Base-by-base conservation (phyloP, 1,140 invertebrate species). In the Sinella curviseta region DNA sequence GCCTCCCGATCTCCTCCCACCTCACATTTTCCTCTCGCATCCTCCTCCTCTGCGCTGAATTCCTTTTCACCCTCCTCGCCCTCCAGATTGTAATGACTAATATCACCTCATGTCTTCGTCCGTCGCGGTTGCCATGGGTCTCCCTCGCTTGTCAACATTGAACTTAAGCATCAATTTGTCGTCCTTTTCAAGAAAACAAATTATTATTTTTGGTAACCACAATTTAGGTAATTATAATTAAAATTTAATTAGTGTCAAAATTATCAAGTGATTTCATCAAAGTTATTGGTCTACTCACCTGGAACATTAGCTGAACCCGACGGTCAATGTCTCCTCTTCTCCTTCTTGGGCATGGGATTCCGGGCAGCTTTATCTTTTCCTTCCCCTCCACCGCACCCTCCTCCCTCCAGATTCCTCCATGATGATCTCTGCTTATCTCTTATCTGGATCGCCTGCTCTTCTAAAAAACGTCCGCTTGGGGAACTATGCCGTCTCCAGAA, bases 301-400 rank as follows among this genome's bases (percentile, higher is more conserved):
- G 92, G 85, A 99, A 97, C 94, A 99, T 97, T 76, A 92, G 91
- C 86, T 96, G 89, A 87, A 99, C 99, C 35, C 98, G 89, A 87
- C 95, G 94, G 85, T 99, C 98, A 82, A 99, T 95, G 88, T 96
- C 95, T 8, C 99, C 92, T 90, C 97, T 98, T 2, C 91, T 89
- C 85, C 97, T 91, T 84, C 60, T 80, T n/a, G n/a, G n/a, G n/a
- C n/a, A n/a, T n/a, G n/a, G n/a, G n/a, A n/a, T n/a, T n/a, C n/a
- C n/a, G n/a, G n/a, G n/a, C n/a, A n/a, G n/a, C n/a, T n/a, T n/a
- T n/a, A n/a, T 28, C 76, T 77, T 1, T 79, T 55, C 78, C 30
- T 67, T 54, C 39, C 20, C n/a, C n/a, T n/a, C n/a, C n/a, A n/a
- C n/a, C n/a, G n/a, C n/a, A n/a, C n/a, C n/a, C n/a, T n/a, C n/a